Conservation (phyloP, 2,888 invertebrate species). For the Drosophila birchii region DNA sequence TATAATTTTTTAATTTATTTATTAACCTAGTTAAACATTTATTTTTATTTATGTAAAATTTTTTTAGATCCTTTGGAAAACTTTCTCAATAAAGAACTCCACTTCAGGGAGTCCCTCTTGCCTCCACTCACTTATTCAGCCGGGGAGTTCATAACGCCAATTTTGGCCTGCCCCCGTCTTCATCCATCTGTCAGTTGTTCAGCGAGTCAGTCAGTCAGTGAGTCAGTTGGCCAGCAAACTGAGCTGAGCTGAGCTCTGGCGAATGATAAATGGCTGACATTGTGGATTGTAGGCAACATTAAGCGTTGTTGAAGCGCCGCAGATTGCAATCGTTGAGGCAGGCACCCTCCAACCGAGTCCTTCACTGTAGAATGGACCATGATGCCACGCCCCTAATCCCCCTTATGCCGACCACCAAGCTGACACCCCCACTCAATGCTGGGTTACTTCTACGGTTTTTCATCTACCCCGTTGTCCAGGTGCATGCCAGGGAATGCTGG, state of each 20-base stretch:
- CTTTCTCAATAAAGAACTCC: background rate
- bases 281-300: slow-evolving; percentile 76
- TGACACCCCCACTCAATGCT: slow-evolving; percentile 4
- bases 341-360: slow-evolving; percentile 1
- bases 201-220: slow-evolving; percentile 23
- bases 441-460: slow-evolving; percentile 7
- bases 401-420: background rate
- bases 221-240: slow-evolving; percentile 28
- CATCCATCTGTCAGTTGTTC: slow-evolving; percentile 22
- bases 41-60: background rate
- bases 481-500: slow-evolving; percentile 1
- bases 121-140: slow-evolving; percentile 15
- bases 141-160: slow-evolving; percentile 41
- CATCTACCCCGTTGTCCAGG: slow-evolving; percentile 1
- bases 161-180: slow-evolving; percentile 16
- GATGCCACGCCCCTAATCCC: slow-evolving; percentile 6
- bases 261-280: slow-evolving; percentile 77
- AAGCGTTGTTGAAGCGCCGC: slow-evolving; percentile 75
- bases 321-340: slow-evolving; percentile 71
- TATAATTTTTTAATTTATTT: no score
- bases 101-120: background rate
- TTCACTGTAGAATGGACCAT: background rate
- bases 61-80: background rate
- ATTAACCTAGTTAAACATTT: background rate
- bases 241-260: slow-evolving; percentile 42